Evolutionary conservation across 2,888 invertebrate species (phyloP).

Genomic region (Leptopilina myrica): DNA sequence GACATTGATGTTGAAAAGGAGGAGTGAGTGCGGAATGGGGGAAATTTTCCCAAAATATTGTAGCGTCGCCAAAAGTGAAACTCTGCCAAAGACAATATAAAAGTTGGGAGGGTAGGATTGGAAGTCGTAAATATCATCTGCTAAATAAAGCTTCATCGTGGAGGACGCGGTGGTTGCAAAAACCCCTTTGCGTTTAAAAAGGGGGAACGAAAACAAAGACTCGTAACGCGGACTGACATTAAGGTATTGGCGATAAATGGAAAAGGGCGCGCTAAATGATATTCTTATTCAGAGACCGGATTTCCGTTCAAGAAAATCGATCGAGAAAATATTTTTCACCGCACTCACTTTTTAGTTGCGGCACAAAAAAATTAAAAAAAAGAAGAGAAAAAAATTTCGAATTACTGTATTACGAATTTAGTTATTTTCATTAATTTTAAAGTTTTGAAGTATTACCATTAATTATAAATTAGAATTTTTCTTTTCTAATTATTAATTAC

Average conservation of each 20-base stretch:
- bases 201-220: slow-evolving; percentile 68
- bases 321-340: slow-evolving; percentile 46
- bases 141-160: slow-evolving; percentile 74
- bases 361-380: too few relatives aligned
- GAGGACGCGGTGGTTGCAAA: slow-evolving; percentile 64
- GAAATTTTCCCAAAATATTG: slow-evolving; percentile 41
- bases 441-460: too few relatives aligned
- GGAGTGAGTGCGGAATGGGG: slow-evolving; percentile 35
- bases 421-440: too few relatives aligned
- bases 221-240: slow-evolving; percentile 67
- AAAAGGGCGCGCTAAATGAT: slow-evolving; percentile 49
- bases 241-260: slow-evolving; percentile 65
- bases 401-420: too few relatives aligned
- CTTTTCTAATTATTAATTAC: too few relatives aligned
- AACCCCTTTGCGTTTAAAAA: slow-evolving; percentile 65
- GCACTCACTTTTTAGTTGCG: too few relatives aligned
- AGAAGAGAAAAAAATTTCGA: too few relatives aligned
- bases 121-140: slow-evolving; percentile 76
- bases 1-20: background rate
- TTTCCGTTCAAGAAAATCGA: slow-evolving; percentile 48
- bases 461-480: too few relatives aligned
- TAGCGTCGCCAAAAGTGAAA: slow-evolving; percentile 59
- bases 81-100: slow-evolving; percentile 71
- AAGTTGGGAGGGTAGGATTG: slow-evolving; percentile 69
- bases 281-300: slow-evolving; percentile 52